A percentile compares a stretch with the other conserved stretches of the same genome.
phyloP scores from a whole-genome alignment of 2,888 invertebrate species.

The Syrista parreyssii region DNA sequence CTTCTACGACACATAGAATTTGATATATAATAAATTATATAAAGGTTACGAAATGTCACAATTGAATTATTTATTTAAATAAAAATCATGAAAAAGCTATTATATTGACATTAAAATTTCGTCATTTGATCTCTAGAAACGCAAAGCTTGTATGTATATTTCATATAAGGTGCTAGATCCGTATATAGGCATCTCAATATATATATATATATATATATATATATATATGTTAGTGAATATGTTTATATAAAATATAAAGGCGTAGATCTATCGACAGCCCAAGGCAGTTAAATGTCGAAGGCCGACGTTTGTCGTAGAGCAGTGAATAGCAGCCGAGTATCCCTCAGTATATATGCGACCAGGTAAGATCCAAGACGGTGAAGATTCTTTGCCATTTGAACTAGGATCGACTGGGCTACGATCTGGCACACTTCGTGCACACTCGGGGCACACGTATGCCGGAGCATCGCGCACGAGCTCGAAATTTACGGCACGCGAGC shows the following conservation, averaged over 20 bases:
- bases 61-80: neutral
- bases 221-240: too few species aligned
- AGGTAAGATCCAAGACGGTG: conserved; percentile 1
- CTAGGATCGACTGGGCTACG: conserved; percentile 20
- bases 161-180: neutral
- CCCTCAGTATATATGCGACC: neutral
- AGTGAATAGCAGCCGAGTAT: conserved; percentile 2
- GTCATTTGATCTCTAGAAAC: neutral
- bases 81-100: neutral
- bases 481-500: conserved; percentile 66
- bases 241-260: neutral
- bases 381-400: conserved; percentile 23
- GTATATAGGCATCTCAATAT: neutral
- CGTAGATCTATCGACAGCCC: neutral
- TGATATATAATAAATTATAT: neutral
- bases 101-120: neutral
- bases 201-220: neutral
- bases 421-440: conserved; percentile 64
- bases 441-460: conserved; percentile 62
- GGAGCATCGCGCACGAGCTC: conserved; percentile 62
- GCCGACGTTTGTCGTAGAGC: conserved; percentile 13
- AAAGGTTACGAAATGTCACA: neutral
- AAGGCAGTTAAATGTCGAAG: conserved; percentile 38
- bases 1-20: too few species aligned
- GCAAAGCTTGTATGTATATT: neutral